These are phyloP conservation scores for Andinoacara biseriatus DNA, from an alignment of 2,113 vertebrate genomes.

Conservation along the genomic window DNA sequence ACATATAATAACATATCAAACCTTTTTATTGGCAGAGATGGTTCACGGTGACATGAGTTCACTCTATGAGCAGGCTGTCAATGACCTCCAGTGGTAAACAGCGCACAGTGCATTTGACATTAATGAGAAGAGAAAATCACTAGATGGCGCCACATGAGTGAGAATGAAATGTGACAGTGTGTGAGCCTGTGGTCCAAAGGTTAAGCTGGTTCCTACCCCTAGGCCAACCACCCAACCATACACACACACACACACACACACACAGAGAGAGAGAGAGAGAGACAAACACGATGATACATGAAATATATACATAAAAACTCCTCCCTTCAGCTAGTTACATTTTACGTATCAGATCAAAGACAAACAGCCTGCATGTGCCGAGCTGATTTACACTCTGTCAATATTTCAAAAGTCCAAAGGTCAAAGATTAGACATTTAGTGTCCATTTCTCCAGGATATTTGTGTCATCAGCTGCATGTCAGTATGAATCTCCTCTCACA, in stretches of 20 bases:
- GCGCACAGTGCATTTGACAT: conserved; percentile 12
- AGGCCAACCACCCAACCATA: too few species aligned
- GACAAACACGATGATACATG: too few species aligned
- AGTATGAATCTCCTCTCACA: neutral
- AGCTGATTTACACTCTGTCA: conserved; percentile 45
- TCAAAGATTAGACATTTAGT: conserved; percentile 26
- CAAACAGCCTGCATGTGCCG: too few species aligned
- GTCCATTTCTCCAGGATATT: neutral
- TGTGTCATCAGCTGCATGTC: neutral
- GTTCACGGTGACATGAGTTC: neutral
- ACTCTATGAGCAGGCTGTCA: neutral
- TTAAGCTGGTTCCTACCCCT: neutral
- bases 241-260: neutral
- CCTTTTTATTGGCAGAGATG: neutral
- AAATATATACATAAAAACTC: too few species aligned
- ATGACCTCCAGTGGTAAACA: conserved; percentile 52
- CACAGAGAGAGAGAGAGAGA: too few species aligned
- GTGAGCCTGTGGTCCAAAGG: neutral
- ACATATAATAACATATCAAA: too few species aligned
- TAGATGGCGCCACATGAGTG: conserved; percentile 49
- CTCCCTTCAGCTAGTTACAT: neutral
- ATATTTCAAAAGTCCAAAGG: conserved; percentile 45
- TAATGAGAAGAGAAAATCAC: neutral
- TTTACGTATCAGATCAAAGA: conserved; percentile 18
- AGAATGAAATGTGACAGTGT: neutral